These are phyloP conservation scores for Ophiothrix spiculata DNA, from an alignment of 35 echinoderm and acorn worm genomes.

Conservation along the genomic window DNA sequence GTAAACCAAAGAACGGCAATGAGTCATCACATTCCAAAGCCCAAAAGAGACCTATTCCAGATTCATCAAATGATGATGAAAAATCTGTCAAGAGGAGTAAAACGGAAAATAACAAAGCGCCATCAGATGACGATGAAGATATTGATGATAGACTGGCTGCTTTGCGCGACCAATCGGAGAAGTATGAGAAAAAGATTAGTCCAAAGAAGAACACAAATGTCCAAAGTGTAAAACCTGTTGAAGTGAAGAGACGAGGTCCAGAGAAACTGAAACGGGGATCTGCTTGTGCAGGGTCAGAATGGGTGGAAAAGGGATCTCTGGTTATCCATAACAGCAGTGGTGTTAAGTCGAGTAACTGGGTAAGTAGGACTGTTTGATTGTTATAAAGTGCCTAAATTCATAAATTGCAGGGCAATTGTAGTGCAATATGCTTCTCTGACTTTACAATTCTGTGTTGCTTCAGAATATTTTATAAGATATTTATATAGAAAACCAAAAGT, in stretches of 20 bases:
- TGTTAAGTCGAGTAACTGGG: slow-evolving; percentile 72
- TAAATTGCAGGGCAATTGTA: too few species aligned
- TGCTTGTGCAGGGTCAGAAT: slow-evolving; percentile 27
- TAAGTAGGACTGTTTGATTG: too few species aligned
- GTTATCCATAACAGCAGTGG: slow-evolving; percentile 70
- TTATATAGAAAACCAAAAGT: too few species aligned
- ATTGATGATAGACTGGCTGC: slow-evolving; percentile 53
- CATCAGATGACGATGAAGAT: not conserved
- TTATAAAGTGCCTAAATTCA: too few species aligned
- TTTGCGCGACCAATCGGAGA: slow-evolving; percentile 48
- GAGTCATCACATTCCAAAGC: not conserved
- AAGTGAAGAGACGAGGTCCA: not conserved
- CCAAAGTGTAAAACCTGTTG: too few species aligned
- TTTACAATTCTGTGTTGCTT: too few species aligned
- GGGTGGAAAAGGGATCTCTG: slow-evolving; percentile 82
- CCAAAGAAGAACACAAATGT: slow-evolving; percentile 11
- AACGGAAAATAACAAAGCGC: too few species aligned
- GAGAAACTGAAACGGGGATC: slow-evolving; percentile 6
- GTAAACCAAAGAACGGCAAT: too few species aligned
- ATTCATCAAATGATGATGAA: not conserved
- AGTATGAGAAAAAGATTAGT: slow-evolving; percentile 22
- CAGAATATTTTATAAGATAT: too few species aligned
- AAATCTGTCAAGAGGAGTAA: not conserved
- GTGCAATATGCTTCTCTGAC: too few species aligned
- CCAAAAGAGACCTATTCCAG: not conserved